Base-by-base conservation (phyloP, 2,113 vertebrate genomes). In the Trogon surrucura region DNA sequence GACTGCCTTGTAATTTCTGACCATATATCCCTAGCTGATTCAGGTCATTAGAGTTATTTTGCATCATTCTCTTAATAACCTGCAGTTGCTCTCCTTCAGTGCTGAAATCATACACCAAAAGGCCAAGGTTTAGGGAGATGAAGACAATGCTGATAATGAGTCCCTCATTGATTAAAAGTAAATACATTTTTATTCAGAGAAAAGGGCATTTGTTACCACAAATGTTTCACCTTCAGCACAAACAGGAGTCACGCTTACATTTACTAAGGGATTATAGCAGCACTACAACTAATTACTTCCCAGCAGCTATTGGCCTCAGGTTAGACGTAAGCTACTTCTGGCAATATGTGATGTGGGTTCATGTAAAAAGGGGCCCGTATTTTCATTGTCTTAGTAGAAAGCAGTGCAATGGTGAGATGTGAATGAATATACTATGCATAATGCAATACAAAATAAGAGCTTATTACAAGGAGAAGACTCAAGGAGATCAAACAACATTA, bases 151-250 rank as follows among this genome's bases (percentile, higher is more conserved):
- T 95, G 94, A 86, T 98, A 98, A 98, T 98, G 98, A 98, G 97
- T 97, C 97, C 98, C 97, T 96, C 95, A 98, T 95, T 98, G 98
- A 98, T 98, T 98, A 98, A 98, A 97, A 98, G 97, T 97, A 98
- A 98, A 98, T 97, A 97, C 95, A 96, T 97, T 98, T 98, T 97
- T 97, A 97, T 96, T 97, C 96, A 95, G 95, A 97, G 97, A 97
- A 97, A 97, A 97, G 91, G 91, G 96, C 97, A 97, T 98, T 97
- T 95, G 95, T 98, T 98, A 97, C 97, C 97, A 97, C 97, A 98
- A 97, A 97, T 96, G 93, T 96, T 98, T 98, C 97, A 98, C 96
- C 96, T 98, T 97, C 66, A 97, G 92, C 92, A 93, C 97, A 98
- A 97, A 97, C 94, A 97, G 95, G 95, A 96, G 69, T 48, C 97